Base-by-base conservation (phyloP, 2,888 invertebrate genomes). In the Drosophila affinis region DNA sequence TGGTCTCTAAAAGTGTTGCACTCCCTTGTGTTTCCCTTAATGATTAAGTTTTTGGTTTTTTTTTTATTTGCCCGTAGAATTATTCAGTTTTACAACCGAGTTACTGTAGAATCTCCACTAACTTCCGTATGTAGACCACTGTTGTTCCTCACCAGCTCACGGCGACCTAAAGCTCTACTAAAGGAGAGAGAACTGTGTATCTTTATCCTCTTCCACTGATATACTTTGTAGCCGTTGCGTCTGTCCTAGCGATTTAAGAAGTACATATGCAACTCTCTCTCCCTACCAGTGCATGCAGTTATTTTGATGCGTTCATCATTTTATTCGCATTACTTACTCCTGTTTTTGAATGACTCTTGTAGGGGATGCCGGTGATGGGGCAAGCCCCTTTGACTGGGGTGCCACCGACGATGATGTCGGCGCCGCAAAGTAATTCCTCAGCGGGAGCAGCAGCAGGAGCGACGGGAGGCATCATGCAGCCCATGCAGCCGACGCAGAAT, bases 351-450 rank as follows among this genome's bases (percentile, higher is more conserved):
- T 32, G 45, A 60, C 27, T 59, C 55, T 77, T 91, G 86, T 92
- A 92, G 91, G 92, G 92, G 71, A 92, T 92, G 91, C 91, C 92
- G 80, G 91, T 91, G 90, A 92, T 92, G 92, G 91, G 91, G 39
- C 87, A 87, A 91, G 90, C 90, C 89, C 90, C 91, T 90, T 91
- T 90, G 91, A 90, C 91, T 91, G 91, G 91, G 77, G 91, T 82
- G 78, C 91, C 86, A 67, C 90, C 86, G 88, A 91, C 91, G 77
- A 81, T 89, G 77, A 89, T 89, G 82, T 79, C 79, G 81, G 81
- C 88, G 81, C 76, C 76, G 75, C 90, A 88, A 87, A 91, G 89
- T 91, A 91, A 90, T 91, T 80, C 52, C 39, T 44, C 79, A 63
- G 76, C 81, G 72, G 71, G 4, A 34, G 10, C 84, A 75, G 80